These are phyloP conservation scores for Pseudomyrmex cubaensis DNA, from an alignment of 1,140 invertebrate species.

Conservation along the genomic window DNA sequence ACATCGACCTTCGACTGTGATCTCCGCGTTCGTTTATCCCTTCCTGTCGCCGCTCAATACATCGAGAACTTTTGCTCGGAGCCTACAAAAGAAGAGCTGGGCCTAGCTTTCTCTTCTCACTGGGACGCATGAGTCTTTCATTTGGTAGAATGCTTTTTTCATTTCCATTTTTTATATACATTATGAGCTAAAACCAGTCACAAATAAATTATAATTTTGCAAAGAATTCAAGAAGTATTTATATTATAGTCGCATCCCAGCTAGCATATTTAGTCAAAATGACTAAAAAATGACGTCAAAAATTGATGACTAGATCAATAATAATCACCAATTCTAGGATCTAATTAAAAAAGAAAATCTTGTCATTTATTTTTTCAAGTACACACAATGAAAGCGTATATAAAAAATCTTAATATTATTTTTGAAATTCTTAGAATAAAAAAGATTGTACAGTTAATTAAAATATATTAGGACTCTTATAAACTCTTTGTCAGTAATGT, in stretches of 20 bases:
- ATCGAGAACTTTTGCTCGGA: conserved; percentile 60
- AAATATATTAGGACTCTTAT: too few species aligned
- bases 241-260: not conserved
- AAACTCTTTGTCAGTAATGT: not conserved
- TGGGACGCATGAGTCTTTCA: not conserved
- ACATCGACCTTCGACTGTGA: conserved; percentile 48
- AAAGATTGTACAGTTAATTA: too few species aligned
- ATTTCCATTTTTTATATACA: conserved; percentile 2
- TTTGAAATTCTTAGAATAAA: too few species aligned
- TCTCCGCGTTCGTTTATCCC: conserved; percentile 49
- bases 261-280: too few species aligned
- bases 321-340: too few species aligned
- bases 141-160: conserved; percentile 60
- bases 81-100: conserved; percentile 65
- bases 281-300: too few species aligned
- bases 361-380: too few species aligned
- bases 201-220: not conserved
- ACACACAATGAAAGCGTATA: too few species aligned
- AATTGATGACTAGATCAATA: too few species aligned
- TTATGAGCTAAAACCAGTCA: conserved; percentile 3
- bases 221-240: too few species aligned
- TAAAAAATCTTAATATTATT: too few species aligned
- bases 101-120: conserved; percentile 77
- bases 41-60: conserved; percentile 48
- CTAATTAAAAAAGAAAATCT: conserved; percentile 7